Percentiles rank a stretch among this genome's conserved stretches.
Conservation (phyloP, 2,888 invertebrate genomes). For the Chrysina gloriosa region DNA sequence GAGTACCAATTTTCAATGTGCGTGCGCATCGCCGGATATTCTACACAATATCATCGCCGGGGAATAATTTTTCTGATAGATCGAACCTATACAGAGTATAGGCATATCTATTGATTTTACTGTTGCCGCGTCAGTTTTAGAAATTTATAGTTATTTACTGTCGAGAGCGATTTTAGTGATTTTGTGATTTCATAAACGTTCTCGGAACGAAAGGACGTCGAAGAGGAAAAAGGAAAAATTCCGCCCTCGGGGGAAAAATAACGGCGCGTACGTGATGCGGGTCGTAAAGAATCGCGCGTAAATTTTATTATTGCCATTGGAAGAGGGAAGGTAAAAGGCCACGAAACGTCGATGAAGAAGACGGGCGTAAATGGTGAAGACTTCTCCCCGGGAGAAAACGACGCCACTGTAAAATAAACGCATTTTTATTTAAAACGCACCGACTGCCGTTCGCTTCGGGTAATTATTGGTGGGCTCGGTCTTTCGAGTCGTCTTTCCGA, state of each 20-base stretch:
- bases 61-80: constrained; percentile 31
- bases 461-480: not conserved
- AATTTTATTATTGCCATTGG: constrained; percentile 29
- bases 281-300: constrained; percentile 34
- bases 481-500: constrained; percentile 13
- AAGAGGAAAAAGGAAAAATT: constrained; percentile 11
- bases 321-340: not conserved
- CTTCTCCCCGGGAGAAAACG: constrained; percentile 11
- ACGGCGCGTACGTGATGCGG: constrained; percentile 32
- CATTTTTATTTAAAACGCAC: constrained; percentile 27
- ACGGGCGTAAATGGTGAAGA: constrained; percentile 18
- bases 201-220: constrained; percentile 2
- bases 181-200: constrained; percentile 41
- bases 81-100: constrained; percentile 5
- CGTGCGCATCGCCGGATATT: constrained; percentile 32
- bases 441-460: constrained; percentile 8
- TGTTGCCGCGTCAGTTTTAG: constrained; percentile 31
- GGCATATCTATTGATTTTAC: constrained; percentile 25
- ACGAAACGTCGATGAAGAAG: constrained; percentile 10
- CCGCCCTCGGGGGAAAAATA: constrained; percentile 22
- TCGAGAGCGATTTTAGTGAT: constrained; percentile 33
- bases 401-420: constrained; percentile 25
- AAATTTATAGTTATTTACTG: constrained; percentile 40
- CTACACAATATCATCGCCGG: constrained; percentile 29
- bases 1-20: constrained; percentile 33